Percentiles rank a stretch among this genome's conserved stretches.
Conservation (phyloP, 2,888 invertebrate species). For the Eutolmus rufibarbis region DNA sequence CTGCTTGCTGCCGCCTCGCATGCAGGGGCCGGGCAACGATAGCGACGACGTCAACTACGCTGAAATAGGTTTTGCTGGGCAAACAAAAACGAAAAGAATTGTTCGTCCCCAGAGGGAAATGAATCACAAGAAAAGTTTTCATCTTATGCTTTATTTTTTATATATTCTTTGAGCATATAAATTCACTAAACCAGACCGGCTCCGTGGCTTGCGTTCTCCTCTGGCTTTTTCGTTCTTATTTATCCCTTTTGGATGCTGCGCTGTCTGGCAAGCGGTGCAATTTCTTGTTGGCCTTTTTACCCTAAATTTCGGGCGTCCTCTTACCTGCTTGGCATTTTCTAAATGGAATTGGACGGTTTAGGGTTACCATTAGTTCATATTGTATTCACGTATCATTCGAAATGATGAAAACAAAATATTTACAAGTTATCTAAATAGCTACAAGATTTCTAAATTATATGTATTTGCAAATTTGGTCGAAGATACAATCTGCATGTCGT, state of each 20-base stretch:
- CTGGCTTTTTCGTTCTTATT: neutral
- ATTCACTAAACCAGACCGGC: constrained; percentile 8
- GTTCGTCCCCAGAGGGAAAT: constrained; percentile 31
- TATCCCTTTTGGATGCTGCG: constrained; percentile 1
- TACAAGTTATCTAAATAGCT: no score
- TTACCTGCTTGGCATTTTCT: constrained; percentile 14
- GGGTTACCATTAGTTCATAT: neutral
- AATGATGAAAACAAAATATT: neutral
- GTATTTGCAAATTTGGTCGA: no score
- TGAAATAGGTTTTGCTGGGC: constrained; percentile 10
- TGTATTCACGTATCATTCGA: neutral
- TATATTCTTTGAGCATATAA: neutral
- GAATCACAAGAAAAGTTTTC: constrained; percentile 27
- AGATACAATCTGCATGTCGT: no score
- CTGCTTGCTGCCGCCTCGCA: neutral
- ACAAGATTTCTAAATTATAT: no score
- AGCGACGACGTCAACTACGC: neutral
- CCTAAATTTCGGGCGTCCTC: constrained; percentile 14
- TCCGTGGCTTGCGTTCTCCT: neutral
- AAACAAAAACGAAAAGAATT: neutral
- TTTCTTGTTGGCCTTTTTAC: constrained; percentile 5
- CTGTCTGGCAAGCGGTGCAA: neutral
- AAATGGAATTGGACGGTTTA: neutral
- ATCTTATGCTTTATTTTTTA: neutral
- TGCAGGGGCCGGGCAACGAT: neutral